Base-by-base conservation (phyloP, 2,888 invertebrate genomes). In the Acrocera orbiculus region DNA sequence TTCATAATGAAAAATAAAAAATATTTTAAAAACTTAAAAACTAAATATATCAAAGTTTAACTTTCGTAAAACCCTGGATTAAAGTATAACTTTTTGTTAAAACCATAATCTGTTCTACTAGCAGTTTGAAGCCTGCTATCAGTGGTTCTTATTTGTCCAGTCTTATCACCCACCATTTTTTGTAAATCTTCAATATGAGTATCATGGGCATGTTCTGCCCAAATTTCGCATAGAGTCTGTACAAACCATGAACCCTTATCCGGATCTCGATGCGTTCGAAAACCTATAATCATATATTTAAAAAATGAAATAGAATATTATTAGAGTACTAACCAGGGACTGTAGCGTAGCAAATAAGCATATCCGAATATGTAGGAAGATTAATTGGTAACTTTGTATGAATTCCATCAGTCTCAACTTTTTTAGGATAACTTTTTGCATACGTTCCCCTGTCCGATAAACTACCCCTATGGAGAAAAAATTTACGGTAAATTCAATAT, bases 201-300 rank as follows among this genome's bases (percentile, higher is more conserved):
- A 46, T 71, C 61, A 52, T 71, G 69, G 10, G 76, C 75, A 50
- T 70, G 63, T 43, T 63, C 58, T 42, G 73, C 70, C 53, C 79
- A 70, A 44, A 70, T 65, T 44, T 67, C 55, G 54, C 76, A 77
- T 46, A 80, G 59, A 40, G 63, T 63, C 53, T 73, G 70, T 46
- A 80, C 72, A 56, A 75, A 79, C 77, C 76, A 78, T 27, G 76
- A 73, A 15, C 80, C 79, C 6, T 46, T 44, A 16, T 52, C 41
- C 5, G 53, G 47, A 56, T 76, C 69, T 36, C 79, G 66, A 49
- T 67, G 63, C 1, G 78, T 43, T 36, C 47, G 46, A 35, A 41
- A 51, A 1, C 56, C 44, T 44, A 14, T n/a, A n/a, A n/a, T n/a
- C n/a, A n/a, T n/a, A n/a, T n/a, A 7, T 7, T 11, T 16, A 20